phyloP scores from a whole-genome alignment of 1,140 invertebrate genomes.

The Acromyrmex echinatior region DNA sequence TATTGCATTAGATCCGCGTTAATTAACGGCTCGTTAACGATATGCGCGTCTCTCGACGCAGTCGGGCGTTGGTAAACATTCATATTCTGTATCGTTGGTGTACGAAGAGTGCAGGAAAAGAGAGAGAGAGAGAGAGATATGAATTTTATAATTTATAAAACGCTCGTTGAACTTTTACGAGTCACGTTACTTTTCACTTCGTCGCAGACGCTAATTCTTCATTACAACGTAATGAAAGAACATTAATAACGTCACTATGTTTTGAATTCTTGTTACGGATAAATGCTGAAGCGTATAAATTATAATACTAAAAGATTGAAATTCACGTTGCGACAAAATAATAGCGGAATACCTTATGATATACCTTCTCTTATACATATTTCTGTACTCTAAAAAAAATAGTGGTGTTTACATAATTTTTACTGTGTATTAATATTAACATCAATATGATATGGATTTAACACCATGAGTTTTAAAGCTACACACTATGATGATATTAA shows the following conservation, averaged over 20 bases:
- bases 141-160: slow-evolving; percentile 22
- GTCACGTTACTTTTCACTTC: slow-evolving; percentile 1
- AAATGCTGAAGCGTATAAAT: background rate
- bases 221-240: slow-evolving; percentile 22
- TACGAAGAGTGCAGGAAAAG: background rate
- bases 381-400: background rate
- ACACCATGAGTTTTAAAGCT: too few species aligned
- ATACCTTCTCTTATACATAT: background rate
- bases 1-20: slow-evolving; percentile 48
- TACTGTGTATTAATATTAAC: too few species aligned
- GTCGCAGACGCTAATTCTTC: background rate
- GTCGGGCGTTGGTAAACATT: slow-evolving; percentile 37
- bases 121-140: background rate
- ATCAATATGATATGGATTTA: too few species aligned
- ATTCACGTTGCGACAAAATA: background rate
- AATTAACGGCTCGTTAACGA: slow-evolving; percentile 53
- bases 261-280: background rate
- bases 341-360: background rate
- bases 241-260: background rate
- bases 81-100: background rate
- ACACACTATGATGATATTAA: too few species aligned
- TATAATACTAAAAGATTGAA: background rate
- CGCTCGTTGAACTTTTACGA: slow-evolving; percentile 1
- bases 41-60: background rate
- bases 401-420: too few species aligned